A percentile compares a stretch with the other conserved stretches of the same genome.
phyloP scores from a whole-genome alignment of 2,888 invertebrate genomes.

The Diarsia mendica region DNA sequence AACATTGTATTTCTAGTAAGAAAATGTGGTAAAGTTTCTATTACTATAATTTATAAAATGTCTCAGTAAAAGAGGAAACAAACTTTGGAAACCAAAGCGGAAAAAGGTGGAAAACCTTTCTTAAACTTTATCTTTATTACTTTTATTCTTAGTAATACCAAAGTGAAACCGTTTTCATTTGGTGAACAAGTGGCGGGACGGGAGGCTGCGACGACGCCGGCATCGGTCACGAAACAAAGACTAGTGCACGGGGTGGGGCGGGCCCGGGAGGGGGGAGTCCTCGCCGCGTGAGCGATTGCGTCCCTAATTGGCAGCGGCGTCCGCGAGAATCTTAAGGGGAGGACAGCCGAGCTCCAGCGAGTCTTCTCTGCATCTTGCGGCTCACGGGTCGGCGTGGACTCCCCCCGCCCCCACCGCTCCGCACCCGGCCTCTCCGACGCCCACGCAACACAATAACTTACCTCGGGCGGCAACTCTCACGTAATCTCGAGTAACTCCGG shows the following conservation, averaged over 20 bases:
- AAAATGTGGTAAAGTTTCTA: slow-evolving; percentile 39
- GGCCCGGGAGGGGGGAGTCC: slow-evolving; percentile 72
- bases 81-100: slow-evolving; percentile 74
- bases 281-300: slow-evolving; percentile 90
- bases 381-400: slow-evolving; percentile 74
- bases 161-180: slow-evolving; percentile 89
- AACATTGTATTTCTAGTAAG: slow-evolving; percentile 2
- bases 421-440: slow-evolving; percentile 72
- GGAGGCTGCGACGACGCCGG: slow-evolving; percentile 75
- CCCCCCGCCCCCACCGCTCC: slow-evolving; percentile 58
- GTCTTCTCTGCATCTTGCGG: slow-evolving; percentile 85
- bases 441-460: slow-evolving; percentile 87
- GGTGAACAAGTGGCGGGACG: slow-evolving; percentile 82
- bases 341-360: slow-evolving; percentile 85
- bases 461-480: slow-evolving; percentile 84
- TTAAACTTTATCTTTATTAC: slow-evolving; percentile 82
- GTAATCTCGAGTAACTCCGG: slow-evolving; percentile 89
- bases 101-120: slow-evolving; percentile 79
- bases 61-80: slow-evolving; percentile 67
- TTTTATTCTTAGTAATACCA: slow-evolving; percentile 80
- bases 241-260: slow-evolving; percentile 76
- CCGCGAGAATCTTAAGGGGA: slow-evolving; percentile 91
- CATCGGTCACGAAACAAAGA: slow-evolving; percentile 85
- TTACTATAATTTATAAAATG: slow-evolving; percentile 55
- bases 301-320: slow-evolving; percentile 90